Percentiles rank a stretch among this genome's conserved stretches.
These are phyloP conservation scores for Adelges cooleyi DNA, from an alignment of 1,140 invertebrate genomes.

Conservation along the genomic window DNA sequence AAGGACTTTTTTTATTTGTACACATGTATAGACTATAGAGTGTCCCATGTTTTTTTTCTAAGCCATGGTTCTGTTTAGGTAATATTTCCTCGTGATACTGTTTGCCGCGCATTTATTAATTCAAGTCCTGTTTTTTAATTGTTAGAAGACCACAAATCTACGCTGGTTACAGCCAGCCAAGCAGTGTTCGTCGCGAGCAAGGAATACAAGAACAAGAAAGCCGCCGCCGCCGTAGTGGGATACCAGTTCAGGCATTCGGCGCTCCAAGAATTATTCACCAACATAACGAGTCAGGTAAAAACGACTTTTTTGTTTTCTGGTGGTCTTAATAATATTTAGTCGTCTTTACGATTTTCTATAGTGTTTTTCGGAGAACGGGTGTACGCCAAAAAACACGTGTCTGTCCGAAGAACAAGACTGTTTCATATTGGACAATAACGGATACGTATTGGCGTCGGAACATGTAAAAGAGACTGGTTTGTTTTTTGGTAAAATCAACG, in stretches of 20 bases:
- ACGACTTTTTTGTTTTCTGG: neutral
- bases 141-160: conserved; percentile 47
- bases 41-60: too few relatives aligned
- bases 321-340: neutral
- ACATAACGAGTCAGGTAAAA: conserved; percentile 56
- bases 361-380: conserved; percentile 30
- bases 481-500: conserved; percentile 77
- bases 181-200: conserved; percentile 58
- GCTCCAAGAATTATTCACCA: conserved; percentile 60
- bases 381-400: conserved; percentile 46
- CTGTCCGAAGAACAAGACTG: conserved; percentile 61
- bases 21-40: too few relatives aligned
- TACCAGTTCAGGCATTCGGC: conserved; percentile 72
- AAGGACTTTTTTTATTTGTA: too few relatives aligned
- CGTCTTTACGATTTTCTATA: neutral
- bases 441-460: conserved; percentile 70
- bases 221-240: conserved; percentile 83
- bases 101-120: neutral
- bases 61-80: too few relatives aligned
- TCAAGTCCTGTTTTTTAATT: neutral
- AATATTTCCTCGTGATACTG: too few relatives aligned
- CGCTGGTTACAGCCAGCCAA: conserved; percentile 73
- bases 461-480: conserved; percentile 58
- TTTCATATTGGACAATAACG: conserved; percentile 80
- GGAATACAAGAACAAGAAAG: conserved; percentile 44